Evolutionary conservation across 2,888 invertebrate genomes (phyloP), one percentile per base, ranked within the genome.

Genomic region (Sphaerophoria taeniata): DNA sequence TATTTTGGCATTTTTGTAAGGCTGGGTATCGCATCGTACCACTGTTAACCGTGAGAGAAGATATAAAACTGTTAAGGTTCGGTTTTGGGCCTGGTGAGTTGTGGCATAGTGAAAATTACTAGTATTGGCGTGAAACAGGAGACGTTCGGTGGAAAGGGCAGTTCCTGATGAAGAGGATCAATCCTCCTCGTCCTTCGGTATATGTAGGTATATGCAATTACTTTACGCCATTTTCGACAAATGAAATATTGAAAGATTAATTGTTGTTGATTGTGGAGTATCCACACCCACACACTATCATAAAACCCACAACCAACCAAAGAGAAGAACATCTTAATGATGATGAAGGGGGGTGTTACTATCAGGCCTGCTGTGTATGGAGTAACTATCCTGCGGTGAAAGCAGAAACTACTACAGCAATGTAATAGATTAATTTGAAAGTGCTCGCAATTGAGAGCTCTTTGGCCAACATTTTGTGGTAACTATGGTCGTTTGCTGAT

Each of bases 221-320:
- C 81, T 81, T 85, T 81, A 73, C 76, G 85, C 80, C 74, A 73
- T 85, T 85, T 85, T 85, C 80, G 80, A 80, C 76, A 73, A 81
- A 85, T 85, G 85, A 85, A 85, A 81, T 85, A 85, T 81, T 85
- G 81, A 76, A 80, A 81, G 85, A 85, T 85, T 85, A 85, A 85
- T 85, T 81, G 85, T 63, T 76, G 80, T 81, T 85, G 81, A 81
- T 85, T 84, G 81, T 73, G 55, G 67, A 76, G n/a, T n/a, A n/a
- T 67, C 36, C 53, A 51, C 6, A 63, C 9, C 0, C 45, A 58
- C 39, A 58, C 39, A 60, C 11, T 36, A 5, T 9, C 39, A 6
- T 7, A 36, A 43, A 5, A 39, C 16, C 16, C 24, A 60, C 39
- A 12, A 5, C n/a, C 6, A 49, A 2, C 3, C 6, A 24, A 53